These are phyloP conservation scores for Pandemis cinnamomeana DNA, from an alignment of 2,888 invertebrate genomes.

Conservation along the genomic window DNA sequence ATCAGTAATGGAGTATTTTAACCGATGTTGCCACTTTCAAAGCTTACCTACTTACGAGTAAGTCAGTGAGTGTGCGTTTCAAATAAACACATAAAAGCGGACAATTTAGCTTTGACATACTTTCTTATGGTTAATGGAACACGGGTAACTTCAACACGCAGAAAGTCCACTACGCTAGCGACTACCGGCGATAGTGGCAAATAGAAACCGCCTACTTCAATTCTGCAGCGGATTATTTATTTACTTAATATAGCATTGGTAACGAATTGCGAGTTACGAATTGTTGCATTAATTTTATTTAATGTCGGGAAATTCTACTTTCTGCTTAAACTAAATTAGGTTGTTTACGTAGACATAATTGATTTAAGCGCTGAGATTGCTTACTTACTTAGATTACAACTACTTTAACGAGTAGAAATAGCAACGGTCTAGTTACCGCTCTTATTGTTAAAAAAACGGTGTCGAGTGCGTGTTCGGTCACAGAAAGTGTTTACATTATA, in stretches of 20 bases:
- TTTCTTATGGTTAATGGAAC: slow-evolving; percentile 50
- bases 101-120: slow-evolving; percentile 49
- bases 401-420: not conserved
- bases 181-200: slow-evolving; percentile 45
- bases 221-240: slow-evolving; percentile 1
- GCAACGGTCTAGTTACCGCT: not conserved
- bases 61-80: slow-evolving; percentile 28
- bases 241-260: slow-evolving; percentile 1
- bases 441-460: not conserved
- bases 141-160: slow-evolving; percentile 45
- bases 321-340: not conserved
- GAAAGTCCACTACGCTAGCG: slow-evolving; percentile 44
- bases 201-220: slow-evolving; percentile 44
- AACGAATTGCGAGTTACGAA: not conserved
- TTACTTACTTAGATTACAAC: not conserved
- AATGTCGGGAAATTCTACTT: too few species aligned
- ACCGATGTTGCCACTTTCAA: slow-evolving; percentile 12
- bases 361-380: not conserved
- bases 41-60: slow-evolving; percentile 49
- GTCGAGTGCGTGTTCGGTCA: not conserved
- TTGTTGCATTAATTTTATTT: not conserved
- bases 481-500: too few species aligned
- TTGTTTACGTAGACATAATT: not conserved
- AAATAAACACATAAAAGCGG: slow-evolving; percentile 48
- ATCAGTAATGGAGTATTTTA: not conserved